phyloP scores from a whole-genome alignment of 2,888 invertebrate genomes.

The Matsumyia berberina region DNA sequence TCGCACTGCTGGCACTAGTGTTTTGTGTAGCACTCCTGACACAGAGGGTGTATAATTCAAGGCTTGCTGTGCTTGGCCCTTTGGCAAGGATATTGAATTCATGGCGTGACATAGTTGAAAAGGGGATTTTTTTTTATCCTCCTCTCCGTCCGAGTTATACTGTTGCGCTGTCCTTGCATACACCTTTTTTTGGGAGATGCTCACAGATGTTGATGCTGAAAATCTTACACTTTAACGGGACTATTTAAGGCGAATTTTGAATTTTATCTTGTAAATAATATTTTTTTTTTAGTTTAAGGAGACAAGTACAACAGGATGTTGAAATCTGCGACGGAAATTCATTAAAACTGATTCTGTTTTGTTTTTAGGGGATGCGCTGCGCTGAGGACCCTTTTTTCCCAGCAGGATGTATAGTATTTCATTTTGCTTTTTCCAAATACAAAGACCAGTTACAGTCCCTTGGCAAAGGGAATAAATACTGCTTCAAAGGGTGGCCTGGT shows the following conservation, averaged over 20 bases:
- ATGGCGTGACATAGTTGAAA: conserved; percentile 64
- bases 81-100: conserved; percentile 70
- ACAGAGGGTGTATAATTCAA: conserved; percentile 28
- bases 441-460: neutral
- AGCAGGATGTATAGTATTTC: neutral
- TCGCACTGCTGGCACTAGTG: too few species aligned
- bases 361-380: neutral
- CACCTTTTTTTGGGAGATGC: conserved; percentile 18
- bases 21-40: conserved; percentile 7
- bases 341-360: conserved; percentile 42
- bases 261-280: conserved; percentile 50
- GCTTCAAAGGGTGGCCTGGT: too few species aligned
- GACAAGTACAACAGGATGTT: conserved; percentile 59
- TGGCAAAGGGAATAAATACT: neutral
- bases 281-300: conserved; percentile 12
- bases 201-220: conserved; percentile 61
- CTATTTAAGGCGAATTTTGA: conserved; percentile 56
- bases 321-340: conserved; percentile 70
- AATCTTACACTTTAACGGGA: conserved; percentile 58
- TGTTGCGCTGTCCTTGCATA: conserved; percentile 42
- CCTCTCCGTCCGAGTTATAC: neutral
- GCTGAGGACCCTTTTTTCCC: conserved; percentile 1
- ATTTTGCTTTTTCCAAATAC: neutral
- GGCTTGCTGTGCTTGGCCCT: conserved; percentile 50
- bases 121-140: conserved; percentile 46